Base-by-base conservation (phyloP, 2,797 vertebrate genomes). In the Liparis tanakae region DNA sequence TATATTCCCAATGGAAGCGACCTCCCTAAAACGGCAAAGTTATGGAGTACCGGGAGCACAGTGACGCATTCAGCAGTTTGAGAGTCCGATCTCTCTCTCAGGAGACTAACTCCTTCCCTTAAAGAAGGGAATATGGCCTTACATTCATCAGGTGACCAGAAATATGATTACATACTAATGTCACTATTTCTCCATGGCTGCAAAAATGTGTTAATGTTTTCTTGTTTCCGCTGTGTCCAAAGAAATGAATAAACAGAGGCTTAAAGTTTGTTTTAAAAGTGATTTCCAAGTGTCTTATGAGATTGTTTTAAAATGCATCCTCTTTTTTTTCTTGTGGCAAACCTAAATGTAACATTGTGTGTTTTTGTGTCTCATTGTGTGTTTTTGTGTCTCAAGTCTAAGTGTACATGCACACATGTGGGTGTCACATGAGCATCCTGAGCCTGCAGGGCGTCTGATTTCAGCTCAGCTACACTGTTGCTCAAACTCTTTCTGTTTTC, bases 401-500 rank as follows among this genome's bases (percentile, higher is more conserved):
- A 39, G 43, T 65, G 50, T 59, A 39, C 43, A 39, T 53, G 39
- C 70, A 44, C 18, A 22, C 36, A 44, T 55, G 51, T 79, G 59
- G 44, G 18, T 82, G 68, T 70, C 25, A 2, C 43, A 46, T 58
- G 54, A 37, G 61, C 51, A 70, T 69, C 44, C 72, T 44, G 55
- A 73, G 67, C 39, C 56, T 39, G 61, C 58, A 48, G 60, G 46
- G 72, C n/a, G 80, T 91, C 79, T 85, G 80, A 87, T 89, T 87
- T 87, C 75, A 80, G 60, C 85, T 76, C 69, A 74, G 58, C 63
- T 56, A 25, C 69, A 69, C 41, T 76, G 33, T 80, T 79, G 74
- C 63, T 63, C 30, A 65, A 53, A 82, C 66, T 76, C 57, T 68
- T 55, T 63, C 70, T 76, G 70, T 69, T 69, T 81, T 64, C 67